phyloP scores from a whole-genome alignment of 2,113 vertebrate genomes.

The Arvicanthis niloticus region DNA sequence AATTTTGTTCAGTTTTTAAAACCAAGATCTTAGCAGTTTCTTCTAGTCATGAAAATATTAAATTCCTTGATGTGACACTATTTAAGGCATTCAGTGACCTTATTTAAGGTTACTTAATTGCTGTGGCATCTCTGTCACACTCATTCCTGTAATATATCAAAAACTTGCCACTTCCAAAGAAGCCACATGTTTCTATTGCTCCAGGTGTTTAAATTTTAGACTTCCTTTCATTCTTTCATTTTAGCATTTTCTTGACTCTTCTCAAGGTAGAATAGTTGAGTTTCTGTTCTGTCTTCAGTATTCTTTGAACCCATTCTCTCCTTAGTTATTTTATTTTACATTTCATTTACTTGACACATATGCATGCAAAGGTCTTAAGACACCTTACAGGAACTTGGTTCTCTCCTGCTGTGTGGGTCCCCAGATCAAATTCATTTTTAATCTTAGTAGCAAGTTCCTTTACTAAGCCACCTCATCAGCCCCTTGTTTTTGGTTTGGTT shows the following conservation, averaged over 20 bases:
- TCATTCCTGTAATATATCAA: neutral
- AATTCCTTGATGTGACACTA: neutral
- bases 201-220: neutral
- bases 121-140: neutral
- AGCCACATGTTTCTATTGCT: neutral
- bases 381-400: neutral
- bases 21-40: neutral
- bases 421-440: neutral
- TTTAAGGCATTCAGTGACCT: neutral
- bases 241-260: neutral
- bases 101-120: neutral
- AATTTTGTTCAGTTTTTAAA: slow-evolving; percentile 22
- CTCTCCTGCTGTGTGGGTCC: neutral
- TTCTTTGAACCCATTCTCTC: neutral
- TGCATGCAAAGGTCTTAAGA: neutral
- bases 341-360: neutral
- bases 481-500: neutral
- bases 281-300: neutral
- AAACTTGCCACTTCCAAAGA: neutral
- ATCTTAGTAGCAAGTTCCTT: neutral
- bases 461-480: neutral
- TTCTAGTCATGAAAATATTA: neutral
- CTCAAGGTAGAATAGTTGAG: neutral
- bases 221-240: neutral
- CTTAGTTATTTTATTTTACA: neutral